Evolutionary conservation across 2,888 invertebrate genomes (phyloP).

Genomic region (Stramonita haemastoma): DNA sequence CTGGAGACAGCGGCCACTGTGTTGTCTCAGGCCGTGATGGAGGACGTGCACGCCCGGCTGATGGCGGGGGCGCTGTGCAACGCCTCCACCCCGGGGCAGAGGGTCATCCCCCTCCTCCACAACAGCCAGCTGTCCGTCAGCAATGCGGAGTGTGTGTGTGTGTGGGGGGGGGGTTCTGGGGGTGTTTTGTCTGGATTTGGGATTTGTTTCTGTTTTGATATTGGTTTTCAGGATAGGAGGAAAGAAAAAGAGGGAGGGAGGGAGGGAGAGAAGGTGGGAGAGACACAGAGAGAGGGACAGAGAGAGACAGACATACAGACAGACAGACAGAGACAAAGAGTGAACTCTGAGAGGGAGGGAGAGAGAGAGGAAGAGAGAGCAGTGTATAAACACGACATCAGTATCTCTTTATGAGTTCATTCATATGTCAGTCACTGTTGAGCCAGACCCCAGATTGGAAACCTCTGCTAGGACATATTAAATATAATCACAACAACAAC

Average conservation of each 20-base stretch:
- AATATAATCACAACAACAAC: too few species aligned
- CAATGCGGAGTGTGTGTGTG: slow-evolving; percentile 13
- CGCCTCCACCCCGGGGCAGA: slow-evolving; percentile 7
- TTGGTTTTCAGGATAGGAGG: too few species aligned
- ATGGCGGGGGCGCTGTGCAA: slow-evolving; percentile 35
- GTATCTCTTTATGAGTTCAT: too few species aligned
- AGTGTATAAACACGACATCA: too few species aligned
- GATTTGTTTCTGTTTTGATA: too few species aligned
- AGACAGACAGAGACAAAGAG: slow-evolving; percentile 4
- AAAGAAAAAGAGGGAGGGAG: not conserved
- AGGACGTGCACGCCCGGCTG: slow-evolving; percentile 7
- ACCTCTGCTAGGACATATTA: too few species aligned
- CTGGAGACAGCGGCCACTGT: slow-evolving; percentile 8
- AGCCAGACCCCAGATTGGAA: too few species aligned
- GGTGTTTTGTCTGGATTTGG: too few species aligned
- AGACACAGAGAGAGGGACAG: not conserved
- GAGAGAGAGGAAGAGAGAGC: too few species aligned
- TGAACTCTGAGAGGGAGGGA: not conserved
- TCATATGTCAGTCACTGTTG: too few species aligned
- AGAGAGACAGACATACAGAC: slow-evolving; percentile 32
- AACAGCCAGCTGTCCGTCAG: slow-evolving; percentile 1
- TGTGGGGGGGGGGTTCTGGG: not conserved
- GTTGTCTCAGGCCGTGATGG: slow-evolving; percentile 27
- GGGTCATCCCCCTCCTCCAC: slow-evolving; percentile 8
- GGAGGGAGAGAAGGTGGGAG: not conserved